Evolutionary conservation across 2,113 vertebrate genomes (phyloP).

Genomic region (Oncorhynchus gorbuscha): DNA sequence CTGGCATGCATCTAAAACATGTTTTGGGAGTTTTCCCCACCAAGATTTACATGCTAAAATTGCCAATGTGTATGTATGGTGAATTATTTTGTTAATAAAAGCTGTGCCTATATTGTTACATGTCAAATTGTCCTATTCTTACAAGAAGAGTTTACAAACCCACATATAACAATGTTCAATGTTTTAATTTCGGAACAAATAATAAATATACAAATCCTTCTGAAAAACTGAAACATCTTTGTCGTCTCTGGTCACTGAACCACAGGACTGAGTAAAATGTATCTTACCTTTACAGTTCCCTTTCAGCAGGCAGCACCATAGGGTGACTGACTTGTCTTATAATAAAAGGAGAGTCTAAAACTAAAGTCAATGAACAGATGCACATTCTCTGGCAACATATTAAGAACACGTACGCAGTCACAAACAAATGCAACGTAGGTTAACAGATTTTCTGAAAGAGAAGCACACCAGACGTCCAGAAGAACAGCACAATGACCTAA

Average conservation of each 20-base stretch:
- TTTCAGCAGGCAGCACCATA: too few relatives aligned
- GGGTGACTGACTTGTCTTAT: neutral
- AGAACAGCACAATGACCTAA: neutral
- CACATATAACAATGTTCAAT: too few relatives aligned
- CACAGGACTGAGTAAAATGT: too few relatives aligned
- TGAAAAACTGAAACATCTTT: too few relatives aligned
- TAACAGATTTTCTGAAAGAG: conserved; percentile 32
- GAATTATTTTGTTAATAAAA: conserved; percentile 77
- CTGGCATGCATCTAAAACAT: too few relatives aligned
- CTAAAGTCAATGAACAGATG: conserved; percentile 32
- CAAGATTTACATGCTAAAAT: too few relatives aligned
- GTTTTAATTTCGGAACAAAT: too few relatives aligned
- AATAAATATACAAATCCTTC: too few relatives aligned
- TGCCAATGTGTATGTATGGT: conserved; percentile 56
- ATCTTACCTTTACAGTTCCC: too few relatives aligned
- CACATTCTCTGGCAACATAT: conserved; percentile 32
- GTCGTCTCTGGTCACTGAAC: too few relatives aligned
- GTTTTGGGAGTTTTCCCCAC: too few relatives aligned
- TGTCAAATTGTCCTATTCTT: conserved; percentile 22
- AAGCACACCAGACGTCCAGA: neutral
- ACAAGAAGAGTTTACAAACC: too few relatives aligned
- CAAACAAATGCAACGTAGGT: conserved; percentile 19
- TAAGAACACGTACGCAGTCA: conserved; percentile 5
- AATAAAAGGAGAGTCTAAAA: conserved; percentile 37
- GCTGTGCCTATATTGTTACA: conserved; percentile 66